Conservation (phyloP, 2,888 invertebrate genomes). For the Caenorhabditis uteleia region DNA sequence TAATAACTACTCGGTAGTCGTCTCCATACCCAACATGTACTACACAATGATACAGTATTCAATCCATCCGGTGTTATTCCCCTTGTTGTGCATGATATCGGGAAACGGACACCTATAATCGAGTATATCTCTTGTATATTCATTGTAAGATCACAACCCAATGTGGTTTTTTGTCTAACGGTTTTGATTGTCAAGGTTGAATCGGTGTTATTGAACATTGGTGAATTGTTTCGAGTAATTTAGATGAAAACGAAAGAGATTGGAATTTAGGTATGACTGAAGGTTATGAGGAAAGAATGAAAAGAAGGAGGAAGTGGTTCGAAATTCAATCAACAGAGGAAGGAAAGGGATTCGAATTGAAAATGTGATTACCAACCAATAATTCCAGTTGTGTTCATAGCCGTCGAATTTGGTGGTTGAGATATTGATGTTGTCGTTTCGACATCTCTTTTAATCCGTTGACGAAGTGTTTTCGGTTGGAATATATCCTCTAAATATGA, state of each 20-base stretch:
- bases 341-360: slow-evolving; percentile 24
- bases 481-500: slow-evolving; percentile 7
- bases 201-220: slow-evolving; percentile 30
- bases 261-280: too few relatives aligned
- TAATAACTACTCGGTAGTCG: slow-evolving; percentile 41
- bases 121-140: background rate
- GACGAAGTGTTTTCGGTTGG: too few relatives aligned
- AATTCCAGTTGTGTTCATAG: slow-evolving; percentile 30
- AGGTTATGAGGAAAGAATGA: too few relatives aligned
- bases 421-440: slow-evolving; percentile 9
- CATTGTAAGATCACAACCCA: too few relatives aligned
- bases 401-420: slow-evolving; percentile 14
- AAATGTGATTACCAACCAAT: slow-evolving; percentile 13
- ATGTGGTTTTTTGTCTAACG: background rate
- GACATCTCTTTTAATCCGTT: slow-evolving; percentile 10
- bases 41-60: slow-evolving; percentile 37
- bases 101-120: slow-evolving; percentile 24
- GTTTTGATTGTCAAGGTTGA: slow-evolving; percentile 17
- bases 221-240: slow-evolving; percentile 20
- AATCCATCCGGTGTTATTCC: slow-evolving; percentile 35
- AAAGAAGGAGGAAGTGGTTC: too few relatives aligned
- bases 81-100: slow-evolving; percentile 36
- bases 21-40: slow-evolving; percentile 44
- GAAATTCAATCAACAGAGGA: too few relatives aligned
- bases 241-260: slow-evolving; percentile 9